Percentiles rank a stretch among this genome's conserved stretches.
Conservation (phyloP, 2,797 vertebrate genomes). For the Aeoliscus strigatus region DNA sequence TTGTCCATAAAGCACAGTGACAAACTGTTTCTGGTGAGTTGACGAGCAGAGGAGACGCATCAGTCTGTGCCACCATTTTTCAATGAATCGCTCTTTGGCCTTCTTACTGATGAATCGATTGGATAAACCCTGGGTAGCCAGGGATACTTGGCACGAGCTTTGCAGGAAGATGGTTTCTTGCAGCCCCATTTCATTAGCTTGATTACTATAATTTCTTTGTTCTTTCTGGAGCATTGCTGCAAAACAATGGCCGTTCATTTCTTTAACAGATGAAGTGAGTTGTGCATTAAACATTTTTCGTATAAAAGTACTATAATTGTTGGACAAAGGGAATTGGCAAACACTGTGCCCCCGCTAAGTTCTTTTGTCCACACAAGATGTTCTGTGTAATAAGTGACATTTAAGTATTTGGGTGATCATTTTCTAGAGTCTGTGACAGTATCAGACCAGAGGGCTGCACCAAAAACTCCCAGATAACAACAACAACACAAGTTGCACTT, state of each 20-base stretch:
- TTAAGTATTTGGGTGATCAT: no score
- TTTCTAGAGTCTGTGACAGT: neutral
- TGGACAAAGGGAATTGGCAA: no score
- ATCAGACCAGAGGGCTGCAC: constrained; percentile 4
- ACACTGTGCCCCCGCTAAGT: no score
- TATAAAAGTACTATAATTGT: constrained; percentile 35
- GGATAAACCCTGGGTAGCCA: constrained; percentile 37
- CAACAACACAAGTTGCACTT: constrained; percentile 19
- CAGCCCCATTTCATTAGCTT: constrained; percentile 22
- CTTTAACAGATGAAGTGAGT: constrained; percentile 20
- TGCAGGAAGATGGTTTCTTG: constrained; percentile 27
- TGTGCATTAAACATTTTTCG: constrained; percentile 26
- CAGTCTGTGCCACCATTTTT: constrained; percentile 45
- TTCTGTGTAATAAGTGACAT: no score
- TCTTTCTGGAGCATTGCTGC: constrained; percentile 30
- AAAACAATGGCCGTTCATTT: constrained; percentile 34
- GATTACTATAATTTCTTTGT: constrained; percentile 30
- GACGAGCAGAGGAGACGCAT: constrained; percentile 49
- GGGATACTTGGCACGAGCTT: constrained; percentile 22
- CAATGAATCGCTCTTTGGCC: constrained; percentile 49
- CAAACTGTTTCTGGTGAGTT: constrained; percentile 43
- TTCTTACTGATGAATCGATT: constrained; percentile 44
- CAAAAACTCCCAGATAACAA: no score
- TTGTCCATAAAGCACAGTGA: constrained; percentile 48
- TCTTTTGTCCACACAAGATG: no score